Percentiles rank a stretch among this genome's conserved stretches.
Evolutionary conservation across 2,888 invertebrate genomes (phyloP).

Genomic region (Heliconius erato): DNA sequence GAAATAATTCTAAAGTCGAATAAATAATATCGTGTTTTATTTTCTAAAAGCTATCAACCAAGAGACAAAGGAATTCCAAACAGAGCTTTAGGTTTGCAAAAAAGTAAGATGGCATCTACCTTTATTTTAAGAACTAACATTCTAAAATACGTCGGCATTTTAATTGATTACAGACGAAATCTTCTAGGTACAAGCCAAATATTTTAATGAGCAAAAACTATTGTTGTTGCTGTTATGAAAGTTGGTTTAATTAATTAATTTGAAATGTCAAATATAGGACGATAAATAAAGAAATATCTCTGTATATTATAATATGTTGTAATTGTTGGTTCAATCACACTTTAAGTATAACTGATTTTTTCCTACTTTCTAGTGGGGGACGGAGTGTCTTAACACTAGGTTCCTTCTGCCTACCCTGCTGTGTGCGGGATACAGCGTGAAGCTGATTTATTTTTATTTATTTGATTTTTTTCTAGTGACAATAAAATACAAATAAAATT

Average conservation of each 20-base stretch:
- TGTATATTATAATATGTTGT: not conserved
- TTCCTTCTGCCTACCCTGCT: too few relatives aligned
- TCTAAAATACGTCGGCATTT: slow-evolving; percentile 5
- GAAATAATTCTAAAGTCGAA: slow-evolving; percentile 28
- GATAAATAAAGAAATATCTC: not conserved
- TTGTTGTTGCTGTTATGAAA: not conserved
- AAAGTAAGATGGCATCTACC: slow-evolving; percentile 24
- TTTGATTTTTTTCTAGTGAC: not conserved
- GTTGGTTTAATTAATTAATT: not conserved
- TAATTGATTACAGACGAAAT: slow-evolving; percentile 17
- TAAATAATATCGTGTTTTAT: slow-evolving; percentile 30
- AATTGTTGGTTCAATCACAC: not conserved
- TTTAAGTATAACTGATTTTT: not conserved
- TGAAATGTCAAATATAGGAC: not conserved
- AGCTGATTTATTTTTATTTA: too few relatives aligned
- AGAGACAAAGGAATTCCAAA: slow-evolving; percentile 43
- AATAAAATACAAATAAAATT: not conserved
- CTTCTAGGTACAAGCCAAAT: not conserved
- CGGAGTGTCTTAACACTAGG: too few relatives aligned
- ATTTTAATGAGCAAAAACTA: slow-evolving; percentile 5
- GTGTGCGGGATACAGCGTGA: too few relatives aligned
- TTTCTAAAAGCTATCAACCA: slow-evolving; percentile 24
- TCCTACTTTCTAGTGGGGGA: too few relatives aligned
- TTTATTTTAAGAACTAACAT: slow-evolving; percentile 12
- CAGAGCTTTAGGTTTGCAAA: slow-evolving; percentile 21